Evolutionary conservation across 2,113 vertebrate genomes (phyloP), one percentile per base, ranked within the genome.

Genomic region (Spea multiplicata): DNA sequence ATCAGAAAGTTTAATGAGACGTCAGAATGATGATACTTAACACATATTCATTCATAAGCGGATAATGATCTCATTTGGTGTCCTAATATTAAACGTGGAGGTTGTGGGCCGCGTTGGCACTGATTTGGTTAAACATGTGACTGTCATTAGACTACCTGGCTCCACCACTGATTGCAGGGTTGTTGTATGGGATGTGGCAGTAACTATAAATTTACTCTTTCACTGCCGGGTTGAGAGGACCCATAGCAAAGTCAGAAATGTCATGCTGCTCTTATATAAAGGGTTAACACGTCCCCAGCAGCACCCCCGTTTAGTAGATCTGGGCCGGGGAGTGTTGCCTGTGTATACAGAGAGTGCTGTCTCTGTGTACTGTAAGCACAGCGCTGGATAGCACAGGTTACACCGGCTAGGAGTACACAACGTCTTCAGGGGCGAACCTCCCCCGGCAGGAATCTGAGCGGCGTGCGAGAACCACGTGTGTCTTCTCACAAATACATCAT

Each of bases 291-390:
- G 45, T 46, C 48, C 48, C 9, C 12, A 66, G 64, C 16, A 14
- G 44, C 48, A 12, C 6, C 13, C 17, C 13, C 53, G 14, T 44
- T 69, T 61, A 61, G 57, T 70, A 77, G 50, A 12, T 30, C 64
- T 44, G 55, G 55, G 9, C 9, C 71, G n/a, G 66, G 10, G 55
- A 61, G 75, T 78, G 53, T 78, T 78, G n/a, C 10, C 9, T 45
- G 68, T 78, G 76, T 78, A 78, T n/a, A 78, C 69, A 66, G 8
- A n/a, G 61, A 48, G 59, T 52, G 30, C 59, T 17, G 30, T 66
- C 47, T 78, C 44, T 78, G 76, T 78, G 69, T 78, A 78, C 76
- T 64, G 76, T 78, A 78, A 78, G 68, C 76, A 66, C 49, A 44
- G 76, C 14, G n/a, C 76, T 72, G 30, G 76, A 72, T 78, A 8